Evolutionary conservation across 2,113 vertebrate genomes (phyloP).

Genomic region (Saimiri boliviensis): DNA sequence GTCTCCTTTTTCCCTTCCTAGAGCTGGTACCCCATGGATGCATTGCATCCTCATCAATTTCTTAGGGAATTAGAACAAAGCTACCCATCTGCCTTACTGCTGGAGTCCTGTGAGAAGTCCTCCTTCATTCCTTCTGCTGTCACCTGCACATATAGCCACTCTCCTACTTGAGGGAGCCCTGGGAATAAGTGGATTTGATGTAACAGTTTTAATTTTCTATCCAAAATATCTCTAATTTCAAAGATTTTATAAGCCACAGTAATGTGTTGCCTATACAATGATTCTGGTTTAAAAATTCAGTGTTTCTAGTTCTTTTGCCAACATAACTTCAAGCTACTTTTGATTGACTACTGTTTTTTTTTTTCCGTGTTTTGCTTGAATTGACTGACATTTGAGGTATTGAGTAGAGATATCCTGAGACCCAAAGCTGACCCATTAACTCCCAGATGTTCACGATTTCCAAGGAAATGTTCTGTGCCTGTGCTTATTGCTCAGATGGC

Average conservation of each 20-base stretch:
- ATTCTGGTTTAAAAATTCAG: neutral
- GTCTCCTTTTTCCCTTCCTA: neutral
- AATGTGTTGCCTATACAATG: neutral
- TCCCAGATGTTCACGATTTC: constrained; percentile 67
- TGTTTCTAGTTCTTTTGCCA: neutral
- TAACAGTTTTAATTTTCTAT: neutral
- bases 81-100: neutral
- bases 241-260: neutral
- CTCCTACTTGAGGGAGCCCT: neutral
- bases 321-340: neutral
- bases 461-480: constrained; percentile 57
- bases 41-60: neutral
- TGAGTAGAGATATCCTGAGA: constrained; percentile 41
- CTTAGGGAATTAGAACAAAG: neutral
- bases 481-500: constrained; percentile 60
- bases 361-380: neutral
- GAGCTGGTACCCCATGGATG: neutral
- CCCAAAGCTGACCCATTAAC: constrained; percentile 60
- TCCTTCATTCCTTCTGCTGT: neutral
- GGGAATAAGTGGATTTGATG: neutral
- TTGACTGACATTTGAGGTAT: constrained; percentile 23
- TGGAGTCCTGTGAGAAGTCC: neutral
- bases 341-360: neutral
- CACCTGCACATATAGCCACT: neutral
- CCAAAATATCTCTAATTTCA: neutral